Conservation (phyloP, 2,113 vertebrate species). For the Sialia sialis region DNA sequence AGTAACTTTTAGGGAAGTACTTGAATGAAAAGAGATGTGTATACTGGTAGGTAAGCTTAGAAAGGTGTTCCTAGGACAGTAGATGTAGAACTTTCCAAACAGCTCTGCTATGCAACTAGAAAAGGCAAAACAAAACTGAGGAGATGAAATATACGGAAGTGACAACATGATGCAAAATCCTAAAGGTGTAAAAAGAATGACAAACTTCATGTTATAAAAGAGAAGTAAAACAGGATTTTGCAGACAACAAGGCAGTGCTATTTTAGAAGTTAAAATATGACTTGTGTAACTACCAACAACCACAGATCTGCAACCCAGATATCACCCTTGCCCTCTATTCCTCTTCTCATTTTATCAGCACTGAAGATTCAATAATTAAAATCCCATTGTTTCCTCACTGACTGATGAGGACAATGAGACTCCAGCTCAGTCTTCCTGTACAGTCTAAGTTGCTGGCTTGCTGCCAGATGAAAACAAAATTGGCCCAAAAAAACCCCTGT, state of each 20-base stretch:
- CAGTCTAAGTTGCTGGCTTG: background rate
- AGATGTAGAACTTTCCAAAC: background rate
- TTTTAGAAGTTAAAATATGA: background rate
- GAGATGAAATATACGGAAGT: background rate
- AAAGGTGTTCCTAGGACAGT: background rate
- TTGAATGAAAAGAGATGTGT: background rate
- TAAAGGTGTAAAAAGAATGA: background rate
- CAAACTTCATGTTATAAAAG: background rate
- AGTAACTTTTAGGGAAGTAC: background rate
- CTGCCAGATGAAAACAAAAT: background rate
- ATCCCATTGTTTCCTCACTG: background rate
- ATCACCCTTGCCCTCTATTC: background rate
- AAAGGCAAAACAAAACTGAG: background rate
- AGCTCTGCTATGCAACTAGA: background rate
- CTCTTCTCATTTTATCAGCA: background rate
- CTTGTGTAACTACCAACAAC: background rate
- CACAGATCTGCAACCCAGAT: background rate
- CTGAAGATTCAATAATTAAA: background rate
- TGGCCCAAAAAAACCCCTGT: rapidly evolving
- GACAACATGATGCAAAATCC: background rate
- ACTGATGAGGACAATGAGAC: background rate
- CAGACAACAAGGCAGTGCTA: background rate
- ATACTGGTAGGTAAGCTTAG: background rate
- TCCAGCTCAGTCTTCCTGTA: background rate
- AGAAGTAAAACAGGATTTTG: background rate